Evolutionary conservation across 2,797 vertebrate genomes (phyloP).

Genomic region (Amblyopsis hoosieri): DNA sequence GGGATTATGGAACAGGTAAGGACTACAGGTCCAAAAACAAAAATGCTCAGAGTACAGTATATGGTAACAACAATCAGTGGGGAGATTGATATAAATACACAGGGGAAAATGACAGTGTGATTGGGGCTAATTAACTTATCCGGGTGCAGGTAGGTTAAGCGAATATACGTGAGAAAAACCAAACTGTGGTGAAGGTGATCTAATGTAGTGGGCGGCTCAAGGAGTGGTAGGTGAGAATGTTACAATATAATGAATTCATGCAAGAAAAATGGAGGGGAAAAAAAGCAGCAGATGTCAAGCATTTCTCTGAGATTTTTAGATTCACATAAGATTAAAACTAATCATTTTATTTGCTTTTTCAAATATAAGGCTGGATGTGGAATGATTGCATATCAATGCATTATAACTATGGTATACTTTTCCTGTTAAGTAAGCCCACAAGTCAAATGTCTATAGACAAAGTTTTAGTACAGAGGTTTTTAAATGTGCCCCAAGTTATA

Average conservation of each 20-base stretch:
- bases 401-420: constrained; percentile 50
- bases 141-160: too few species aligned
- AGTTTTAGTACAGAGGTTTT: constrained; percentile 44
- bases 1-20: too few species aligned
- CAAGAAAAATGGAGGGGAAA: background rate
- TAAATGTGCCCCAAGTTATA: constrained; percentile 67
- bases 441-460: constrained; percentile 61
- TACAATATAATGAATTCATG: constrained; percentile 6
- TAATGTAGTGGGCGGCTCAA: too few species aligned
- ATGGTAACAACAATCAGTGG: too few species aligned
- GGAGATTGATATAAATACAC: too few species aligned
- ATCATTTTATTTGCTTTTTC: constrained; percentile 18
- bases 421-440: constrained; percentile 45
- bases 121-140: too few species aligned
- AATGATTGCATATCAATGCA: constrained; percentile 45
- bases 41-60: too few species aligned
- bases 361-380: constrained; percentile 32
- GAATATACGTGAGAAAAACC: too few species aligned
- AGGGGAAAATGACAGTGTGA: too few species aligned
- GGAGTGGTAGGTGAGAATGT: too few species aligned
- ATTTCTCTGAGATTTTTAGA: background rate
- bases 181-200: too few species aligned
- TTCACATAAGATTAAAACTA: constrained; percentile 5
- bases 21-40: too few species aligned
- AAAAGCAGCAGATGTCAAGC: background rate